Base-by-base conservation (phyloP, 2,113 vertebrate genomes). In the Holacanthus passer region DNA sequence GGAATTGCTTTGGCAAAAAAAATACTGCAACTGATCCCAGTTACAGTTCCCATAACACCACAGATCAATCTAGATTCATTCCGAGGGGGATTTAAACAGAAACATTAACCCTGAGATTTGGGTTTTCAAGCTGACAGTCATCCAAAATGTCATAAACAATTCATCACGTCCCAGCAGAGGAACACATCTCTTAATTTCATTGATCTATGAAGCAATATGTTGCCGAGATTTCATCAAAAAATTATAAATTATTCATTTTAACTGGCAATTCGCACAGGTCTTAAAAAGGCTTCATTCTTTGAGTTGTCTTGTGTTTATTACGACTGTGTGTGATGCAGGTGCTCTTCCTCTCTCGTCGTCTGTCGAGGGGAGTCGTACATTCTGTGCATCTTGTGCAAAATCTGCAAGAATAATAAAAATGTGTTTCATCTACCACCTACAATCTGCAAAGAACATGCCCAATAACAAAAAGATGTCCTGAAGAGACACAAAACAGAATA, bases 81-180 rank as follows among this genome's bases (percentile, higher is more conserved):
- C 11, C 20, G 72, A 16, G 14, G 0, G 20, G 27, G 73, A 74
- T 69, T 13, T 59, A 78, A 82, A 84, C 50, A 45, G 59, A 75
- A 41, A 67, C 50, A 77, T 81, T 74, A 65, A 73, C 77, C 53
- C 82, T 72, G n/a, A 71, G 73, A 65, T 81, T 71, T 79, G 50
- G 41, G 13, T 20, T 86, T 16, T 83, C 52, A 37, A 73, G n/a
- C 27, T 73, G 81, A 83, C 31, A 43, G 48, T 19, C 65, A 45
- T 77, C 55, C 63, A 86, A 82, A 88, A 81, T 55, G 63, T n/a
- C 48, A 85, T 87, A 37, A 87, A 88, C 83, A 79, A 82, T 79
- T 83, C 45, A 88, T 53, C 22, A 41, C 17, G 62, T 72, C 22
- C 52, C 59, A 32, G 71, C n/a, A 50, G 50, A 66, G 41, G 37